These are phyloP conservation scores for Barbus barbus DNA, from an alignment of 2,113 vertebrate species.

Conservation along the genomic window DNA sequence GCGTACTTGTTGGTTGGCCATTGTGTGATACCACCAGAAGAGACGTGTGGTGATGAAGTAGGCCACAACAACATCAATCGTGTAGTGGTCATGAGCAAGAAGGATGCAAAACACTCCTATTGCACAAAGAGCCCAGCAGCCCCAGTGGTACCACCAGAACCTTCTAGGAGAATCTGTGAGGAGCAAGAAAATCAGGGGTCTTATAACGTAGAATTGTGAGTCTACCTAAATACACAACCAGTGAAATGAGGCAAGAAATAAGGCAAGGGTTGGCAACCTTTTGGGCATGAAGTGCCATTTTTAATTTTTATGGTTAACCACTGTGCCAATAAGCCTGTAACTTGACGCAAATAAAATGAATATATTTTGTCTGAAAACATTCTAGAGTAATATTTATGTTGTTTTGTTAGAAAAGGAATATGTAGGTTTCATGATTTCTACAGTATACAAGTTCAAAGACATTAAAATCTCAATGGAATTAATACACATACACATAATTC, in stretches of 20 bases:
- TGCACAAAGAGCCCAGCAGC: constrained; percentile 81
- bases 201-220: background rate
- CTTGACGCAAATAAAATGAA: too few species aligned
- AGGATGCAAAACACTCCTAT: constrained; percentile 88
- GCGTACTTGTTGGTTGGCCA: constrained; percentile 89
- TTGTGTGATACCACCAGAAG: constrained; percentile 94
- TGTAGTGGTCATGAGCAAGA: constrained; percentile 90
- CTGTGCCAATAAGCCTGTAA: too few species aligned
- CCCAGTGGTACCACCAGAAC: constrained; percentile 88
- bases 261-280: too few species aligned
- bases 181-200: background rate
- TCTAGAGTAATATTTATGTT: too few species aligned
- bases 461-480: too few species aligned
- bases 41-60: constrained; percentile 89
- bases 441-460: too few species aligned
- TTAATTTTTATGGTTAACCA: too few species aligned
- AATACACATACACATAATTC: too few species aligned
- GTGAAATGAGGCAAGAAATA: too few species aligned
- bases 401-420: background rate
- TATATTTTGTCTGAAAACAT: too few species aligned
- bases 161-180: constrained; percentile 82
- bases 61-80: constrained; percentile 88
- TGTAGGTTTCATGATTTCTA: background rate
- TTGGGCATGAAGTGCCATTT: too few species aligned
- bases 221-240: too few species aligned